These are phyloP conservation scores for Scortum barcoo DNA, from an alignment of 2,113 vertebrate genomes.

Conservation along the genomic window DNA sequence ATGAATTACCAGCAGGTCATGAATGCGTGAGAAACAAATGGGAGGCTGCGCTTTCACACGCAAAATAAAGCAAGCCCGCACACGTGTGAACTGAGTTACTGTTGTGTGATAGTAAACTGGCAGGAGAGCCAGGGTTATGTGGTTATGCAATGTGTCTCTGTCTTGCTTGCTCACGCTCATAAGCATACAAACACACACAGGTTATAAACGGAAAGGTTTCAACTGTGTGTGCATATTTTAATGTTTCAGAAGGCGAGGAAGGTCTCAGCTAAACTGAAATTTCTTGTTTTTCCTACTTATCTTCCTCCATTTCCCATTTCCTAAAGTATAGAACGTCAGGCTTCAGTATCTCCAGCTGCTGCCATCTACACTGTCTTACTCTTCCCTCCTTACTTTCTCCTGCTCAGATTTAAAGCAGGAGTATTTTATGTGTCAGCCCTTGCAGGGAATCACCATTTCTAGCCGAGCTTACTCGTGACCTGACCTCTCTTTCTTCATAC, in stretches of 20 bases:
- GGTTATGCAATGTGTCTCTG: conserved; percentile 75
- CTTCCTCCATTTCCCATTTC: conserved; percentile 17
- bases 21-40: conserved; percentile 67
- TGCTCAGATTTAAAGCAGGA: conserved; percentile 23
- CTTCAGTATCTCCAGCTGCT: conserved; percentile 34
- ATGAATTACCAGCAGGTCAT: conserved; percentile 57
- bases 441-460: conserved; percentile 18
- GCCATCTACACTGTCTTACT: conserved; percentile 12
- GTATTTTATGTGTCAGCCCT: background rate
- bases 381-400: conserved; percentile 29
- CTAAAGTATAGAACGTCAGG: conserved; percentile 12
- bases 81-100: conserved; percentile 72
- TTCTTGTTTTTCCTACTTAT: conserved; percentile 6
- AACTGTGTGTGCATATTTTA: conserved; percentile 39
- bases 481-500: conserved; percentile 31
- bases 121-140: conserved; percentile 59
- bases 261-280: conserved; percentile 7
- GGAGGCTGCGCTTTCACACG: conserved; percentile 55
- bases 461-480: conserved; percentile 20
- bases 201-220: conserved; percentile 36
- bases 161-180: conserved; percentile 23
- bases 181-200: conserved; percentile 15
- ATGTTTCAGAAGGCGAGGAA: conserved; percentile 26
- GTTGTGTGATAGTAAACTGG: conserved; percentile 77
- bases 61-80: conserved; percentile 56